A percentile compares a stretch with the other conserved stretches of the same genome.
Evolutionary conservation across 1,140 invertebrate species (phyloP).

Genomic region (Macrocentrus cingulum): DNA sequence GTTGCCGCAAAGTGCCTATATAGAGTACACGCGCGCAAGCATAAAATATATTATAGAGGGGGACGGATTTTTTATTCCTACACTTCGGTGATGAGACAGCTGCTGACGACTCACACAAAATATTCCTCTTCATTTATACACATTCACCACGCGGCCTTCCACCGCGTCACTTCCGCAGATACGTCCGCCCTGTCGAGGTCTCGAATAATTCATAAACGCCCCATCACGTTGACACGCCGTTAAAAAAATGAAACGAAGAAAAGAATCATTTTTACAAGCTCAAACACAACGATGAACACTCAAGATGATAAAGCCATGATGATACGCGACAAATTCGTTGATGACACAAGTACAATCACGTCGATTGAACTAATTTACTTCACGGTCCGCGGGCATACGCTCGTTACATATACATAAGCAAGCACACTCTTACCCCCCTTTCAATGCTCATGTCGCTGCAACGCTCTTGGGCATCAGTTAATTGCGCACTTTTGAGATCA

Average conservation of each 20-base stretch:
- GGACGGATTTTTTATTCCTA: background rate
- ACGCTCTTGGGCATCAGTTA: conserved; percentile 9
- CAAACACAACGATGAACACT: background rate
- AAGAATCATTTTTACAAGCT: background rate
- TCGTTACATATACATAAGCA: background rate
- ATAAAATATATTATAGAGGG: background rate
- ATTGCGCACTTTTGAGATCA: conserved; percentile 18
- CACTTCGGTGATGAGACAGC: background rate
- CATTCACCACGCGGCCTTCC: conserved; percentile 7
- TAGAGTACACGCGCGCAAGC: background rate
- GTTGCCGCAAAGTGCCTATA: conserved; percentile 1
- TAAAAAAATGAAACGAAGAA: background rate
- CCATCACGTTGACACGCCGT: conserved; percentile 9
- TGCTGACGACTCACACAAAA: background rate
- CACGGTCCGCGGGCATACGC: background rate
- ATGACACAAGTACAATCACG: conserved; percentile 42
- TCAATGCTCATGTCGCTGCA: background rate
- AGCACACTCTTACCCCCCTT: background rate
- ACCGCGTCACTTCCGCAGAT: conserved; percentile 22
- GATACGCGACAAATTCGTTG: conserved; percentile 32
- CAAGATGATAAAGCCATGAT: background rate
- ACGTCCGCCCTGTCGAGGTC: background rate
- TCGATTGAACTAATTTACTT: conserved; percentile 35
- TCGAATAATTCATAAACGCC: conserved; percentile 4
- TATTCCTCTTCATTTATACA: background rate